Conservation (phyloP, 2,888 invertebrate genomes). For the Leucoma salicis region DNA sequence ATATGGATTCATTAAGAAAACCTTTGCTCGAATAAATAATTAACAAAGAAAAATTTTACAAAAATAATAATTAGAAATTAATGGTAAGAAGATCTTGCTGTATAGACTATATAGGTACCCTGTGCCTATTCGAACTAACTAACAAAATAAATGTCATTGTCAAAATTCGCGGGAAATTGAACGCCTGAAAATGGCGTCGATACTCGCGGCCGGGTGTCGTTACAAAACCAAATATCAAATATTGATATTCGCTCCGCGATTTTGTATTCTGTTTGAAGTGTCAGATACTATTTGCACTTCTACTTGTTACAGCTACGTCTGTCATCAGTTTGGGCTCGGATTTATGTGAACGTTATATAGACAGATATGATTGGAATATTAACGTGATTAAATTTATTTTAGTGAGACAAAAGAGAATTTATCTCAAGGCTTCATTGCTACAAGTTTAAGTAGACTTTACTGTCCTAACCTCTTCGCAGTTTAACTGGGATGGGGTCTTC, state of each 20-base stretch:
- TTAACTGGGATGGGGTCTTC: too few relatives aligned
- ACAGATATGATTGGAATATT: conserved; percentile 5
- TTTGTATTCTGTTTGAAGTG: conserved; percentile 76
- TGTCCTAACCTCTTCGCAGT: too few relatives aligned
- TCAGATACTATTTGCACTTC: conserved; percentile 72
- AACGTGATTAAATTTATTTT: not conserved
- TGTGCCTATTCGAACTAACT: too few relatives aligned
- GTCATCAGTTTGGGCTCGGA: conserved; percentile 39
- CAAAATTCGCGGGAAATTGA: conserved; percentile 36
- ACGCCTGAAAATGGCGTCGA: conserved; percentile 41
- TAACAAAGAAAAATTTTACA: too few relatives aligned
- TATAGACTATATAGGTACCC: too few relatives aligned
- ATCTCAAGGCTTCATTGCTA: too few relatives aligned
- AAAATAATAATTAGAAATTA: too few relatives aligned
- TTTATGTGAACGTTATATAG: conserved; percentile 20
- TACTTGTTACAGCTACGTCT: conserved; percentile 54
- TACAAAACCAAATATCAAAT: conserved; percentile 80
- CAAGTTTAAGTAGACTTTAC: too few relatives aligned
- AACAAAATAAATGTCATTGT: conserved; percentile 15
- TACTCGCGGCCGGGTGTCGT: conserved; percentile 52
- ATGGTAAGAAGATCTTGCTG: too few relatives aligned
- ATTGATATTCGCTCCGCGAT: conserved; percentile 73
- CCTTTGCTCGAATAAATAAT: too few relatives aligned
- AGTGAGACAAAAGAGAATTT: too few relatives aligned
- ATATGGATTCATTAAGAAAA: too few relatives aligned